Base-by-base conservation (phyloP, 1,140 invertebrate species). In the Chelonus insularis region DNA sequence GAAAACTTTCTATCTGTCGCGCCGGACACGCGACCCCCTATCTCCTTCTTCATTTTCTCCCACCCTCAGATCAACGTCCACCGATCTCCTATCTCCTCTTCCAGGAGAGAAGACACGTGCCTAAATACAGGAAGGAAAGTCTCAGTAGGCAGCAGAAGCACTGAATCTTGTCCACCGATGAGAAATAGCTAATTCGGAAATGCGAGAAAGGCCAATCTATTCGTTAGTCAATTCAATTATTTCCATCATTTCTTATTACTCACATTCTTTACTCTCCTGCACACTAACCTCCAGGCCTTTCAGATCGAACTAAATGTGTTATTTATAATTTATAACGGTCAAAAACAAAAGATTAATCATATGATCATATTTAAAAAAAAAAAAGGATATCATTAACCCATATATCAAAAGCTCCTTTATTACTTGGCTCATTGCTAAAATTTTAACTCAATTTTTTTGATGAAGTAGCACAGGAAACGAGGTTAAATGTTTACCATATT, bases 91-190 rank as follows among this genome's bases (percentile, higher is more conserved):
- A 60, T 69, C 58, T 62, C 60, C 55, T 60, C 48, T 48, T 56
- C 21, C 56, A 57, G 59, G 59, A 29, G 29, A 60, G 37, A 60
- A 64, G 69, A 71, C 73, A 66, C 66, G 70, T 73, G 71, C 70
- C 68, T 71, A 73, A 74, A 70, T 68, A 65, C 70, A 72, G 73
- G 70, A 75, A 72, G 71, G 72, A 76, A 74, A 74, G 68, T 66
- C 57, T 29, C 32, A 32, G 59, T 36, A n/a, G n/a, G n/a, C 14
- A n/a, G 29, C 59, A 45, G 62, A 43, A 58, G 52, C 52, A 48
- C 39, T 7, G 4, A 32, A 12, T 21, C 43, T 14, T 34, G 37
- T 61, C 39, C 21, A 36, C 34, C 41, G 14, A 21, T 50, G 36
- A 52, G 50, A 58, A 63, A 63, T 63, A 51, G 16, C 23, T 54